Evolutionary conservation across 2,113 vertebrate genomes (phyloP).

Genomic region (Apteryx mantelli): DNA sequence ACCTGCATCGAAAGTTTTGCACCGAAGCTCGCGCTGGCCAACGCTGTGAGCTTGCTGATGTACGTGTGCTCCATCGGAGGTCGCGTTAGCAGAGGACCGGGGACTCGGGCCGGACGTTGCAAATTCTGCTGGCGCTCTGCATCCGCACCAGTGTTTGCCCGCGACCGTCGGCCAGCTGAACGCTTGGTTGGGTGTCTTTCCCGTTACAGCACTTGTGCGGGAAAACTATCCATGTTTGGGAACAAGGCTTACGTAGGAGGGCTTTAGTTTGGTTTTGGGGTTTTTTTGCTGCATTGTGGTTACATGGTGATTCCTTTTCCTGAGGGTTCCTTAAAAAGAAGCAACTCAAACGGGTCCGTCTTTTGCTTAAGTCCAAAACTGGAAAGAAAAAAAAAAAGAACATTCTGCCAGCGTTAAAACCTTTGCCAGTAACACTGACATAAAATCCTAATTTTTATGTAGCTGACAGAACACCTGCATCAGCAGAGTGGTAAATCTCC

Average conservation of each 20-base stretch:
- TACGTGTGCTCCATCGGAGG: no score
- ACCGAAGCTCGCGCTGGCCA: background rate
- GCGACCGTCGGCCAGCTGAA: background rate
- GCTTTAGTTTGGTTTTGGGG: background rate
- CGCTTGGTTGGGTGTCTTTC: rapidly evolving
- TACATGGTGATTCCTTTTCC: background rate
- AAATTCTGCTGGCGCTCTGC: constrained; percentile 12
- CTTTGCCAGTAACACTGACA: background rate
- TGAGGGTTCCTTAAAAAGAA: background rate
- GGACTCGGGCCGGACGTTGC: background rate
- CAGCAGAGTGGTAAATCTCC: background rate
- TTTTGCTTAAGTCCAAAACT: background rate
- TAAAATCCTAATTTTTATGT: background rate
- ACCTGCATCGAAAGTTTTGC: background rate
- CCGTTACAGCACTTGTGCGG: rapidly evolving
- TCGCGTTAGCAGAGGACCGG: background rate
- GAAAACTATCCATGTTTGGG: background rate
- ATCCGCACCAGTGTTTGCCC: rapidly evolving
- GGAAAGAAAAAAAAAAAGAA: background rate
- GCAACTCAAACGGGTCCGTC: background rate
- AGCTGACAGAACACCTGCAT: background rate
- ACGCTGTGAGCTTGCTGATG: rapidly evolving
- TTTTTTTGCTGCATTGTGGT: background rate
- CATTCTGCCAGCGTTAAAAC: background rate
- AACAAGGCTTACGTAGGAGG: background rate